phyloP scores from a whole-genome alignment of 1,140 invertebrate genomes.

The Cephus cinctus region DNA sequence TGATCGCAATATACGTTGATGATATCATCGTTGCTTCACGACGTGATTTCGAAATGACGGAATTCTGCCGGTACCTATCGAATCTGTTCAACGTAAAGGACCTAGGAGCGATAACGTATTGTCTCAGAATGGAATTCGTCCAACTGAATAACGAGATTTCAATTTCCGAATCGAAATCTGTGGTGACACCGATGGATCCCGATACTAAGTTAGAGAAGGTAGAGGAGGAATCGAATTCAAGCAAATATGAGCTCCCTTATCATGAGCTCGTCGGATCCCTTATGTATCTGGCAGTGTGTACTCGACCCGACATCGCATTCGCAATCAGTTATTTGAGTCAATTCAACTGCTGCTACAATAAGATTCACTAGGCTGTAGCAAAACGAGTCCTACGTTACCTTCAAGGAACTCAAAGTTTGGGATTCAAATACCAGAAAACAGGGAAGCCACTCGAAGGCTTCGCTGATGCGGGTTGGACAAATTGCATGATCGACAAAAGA shows the following conservation, averaged over 20 bases:
- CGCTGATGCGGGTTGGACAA: constrained; percentile 33
- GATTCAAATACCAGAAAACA: constrained; percentile 4
- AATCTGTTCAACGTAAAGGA: background rate
- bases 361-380: constrained; percentile 17
- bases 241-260: too few species aligned
- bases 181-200: too few species aligned
- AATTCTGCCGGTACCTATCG: background rate
- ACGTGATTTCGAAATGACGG: too few species aligned
- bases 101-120: background rate
- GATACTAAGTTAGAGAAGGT: too few species aligned
- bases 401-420: constrained; percentile 19
- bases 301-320: constrained; percentile 43
- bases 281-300: too few species aligned
- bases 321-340: constrained; percentile 24
- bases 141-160: background rate
- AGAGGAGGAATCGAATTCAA: too few species aligned
- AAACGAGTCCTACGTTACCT: constrained; percentile 27
- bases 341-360: constrained; percentile 20
- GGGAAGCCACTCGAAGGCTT: constrained; percentile 10
- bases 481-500: constrained; percentile 25
- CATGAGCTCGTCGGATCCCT: too few species aligned
- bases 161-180: too few species aligned
- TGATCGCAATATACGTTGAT: constrained; percentile 21
- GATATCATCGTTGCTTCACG: constrained; percentile 13
- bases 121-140: too few species aligned